These are phyloP conservation scores for Hippocampus guttulatus DNA, from an alignment of 2,113 vertebrate genomes.

Conservation along the genomic window DNA sequence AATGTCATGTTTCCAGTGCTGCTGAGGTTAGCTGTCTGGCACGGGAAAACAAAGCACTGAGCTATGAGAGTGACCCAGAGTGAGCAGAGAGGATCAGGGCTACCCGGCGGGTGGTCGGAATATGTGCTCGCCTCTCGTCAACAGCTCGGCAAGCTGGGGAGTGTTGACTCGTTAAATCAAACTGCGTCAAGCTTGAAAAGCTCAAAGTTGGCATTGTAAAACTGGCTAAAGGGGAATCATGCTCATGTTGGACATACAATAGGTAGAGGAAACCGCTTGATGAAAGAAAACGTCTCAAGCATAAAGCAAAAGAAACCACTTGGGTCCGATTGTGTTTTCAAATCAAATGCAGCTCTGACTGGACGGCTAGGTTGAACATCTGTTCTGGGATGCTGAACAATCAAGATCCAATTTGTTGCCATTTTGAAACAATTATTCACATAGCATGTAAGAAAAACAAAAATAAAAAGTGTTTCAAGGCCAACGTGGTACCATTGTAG, in stretches of 20 bases:
- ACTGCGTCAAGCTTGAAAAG: conserved; percentile 3
- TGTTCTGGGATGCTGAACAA: not conserved
- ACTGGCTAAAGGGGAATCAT: not conserved
- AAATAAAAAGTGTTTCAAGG: not conserved
- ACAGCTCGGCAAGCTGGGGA: not conserved
- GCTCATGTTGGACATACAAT: not conserved
- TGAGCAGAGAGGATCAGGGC: conserved; percentile 34
- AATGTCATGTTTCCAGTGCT: conserved; percentile 56
- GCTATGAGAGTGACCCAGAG: conserved; percentile 50
- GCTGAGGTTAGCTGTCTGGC: conserved; percentile 64
- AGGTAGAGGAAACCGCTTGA: not conserved
- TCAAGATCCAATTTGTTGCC: not conserved
- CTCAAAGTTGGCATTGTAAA: not conserved
- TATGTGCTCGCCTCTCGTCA: not conserved
- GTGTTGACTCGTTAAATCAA: conserved; percentile 8
- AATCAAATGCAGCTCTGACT: not conserved
- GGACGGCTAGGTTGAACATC: not conserved
- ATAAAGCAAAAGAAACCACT: not conserved
- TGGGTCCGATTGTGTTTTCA: not conserved
- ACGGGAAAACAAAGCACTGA: conserved; percentile 49
- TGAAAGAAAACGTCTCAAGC: not conserved
- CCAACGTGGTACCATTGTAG: not conserved
- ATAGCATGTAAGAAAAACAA: not conserved
- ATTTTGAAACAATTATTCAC: not conserved
- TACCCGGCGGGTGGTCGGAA: not conserved